Conservation (phyloP, 2,113 vertebrate genomes). For the Phocoena phocoena region DNA sequence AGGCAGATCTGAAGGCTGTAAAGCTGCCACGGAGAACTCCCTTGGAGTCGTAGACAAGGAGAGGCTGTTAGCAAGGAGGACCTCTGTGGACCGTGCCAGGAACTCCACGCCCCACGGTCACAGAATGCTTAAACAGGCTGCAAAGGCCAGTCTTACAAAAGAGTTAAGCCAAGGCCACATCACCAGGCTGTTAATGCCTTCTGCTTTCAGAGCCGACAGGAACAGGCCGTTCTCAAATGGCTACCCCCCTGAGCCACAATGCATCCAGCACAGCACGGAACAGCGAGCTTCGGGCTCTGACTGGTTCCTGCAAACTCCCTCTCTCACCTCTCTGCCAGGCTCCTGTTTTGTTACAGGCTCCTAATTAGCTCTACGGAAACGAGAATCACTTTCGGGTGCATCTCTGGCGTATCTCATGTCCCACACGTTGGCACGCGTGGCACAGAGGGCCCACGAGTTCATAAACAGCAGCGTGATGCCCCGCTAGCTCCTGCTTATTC, state of each 20-base stretch:
- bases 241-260: not conserved
- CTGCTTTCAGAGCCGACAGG: slow-evolving; percentile 30
- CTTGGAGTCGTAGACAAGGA: not conserved
- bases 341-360: slow-evolving; percentile 24
- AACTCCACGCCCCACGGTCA: not conserved
- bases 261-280: slow-evolving; percentile 7
- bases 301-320: not conserved
- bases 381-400: slow-evolving; percentile 49
- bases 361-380: slow-evolving; percentile 51
- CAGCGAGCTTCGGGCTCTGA: not conserved
- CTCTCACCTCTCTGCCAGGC: slow-evolving; percentile 40
- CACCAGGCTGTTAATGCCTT: slow-evolving; percentile 29
- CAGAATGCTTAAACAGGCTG: not conserved
- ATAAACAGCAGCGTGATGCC: slow-evolving; percentile 25
- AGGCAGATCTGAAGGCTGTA: not conserved
- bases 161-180: slow-evolving; percentile 52
- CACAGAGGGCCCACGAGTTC: slow-evolving; percentile 52
- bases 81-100: not conserved
- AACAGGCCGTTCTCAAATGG: slow-evolving; percentile 57
- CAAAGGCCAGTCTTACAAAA: not conserved
- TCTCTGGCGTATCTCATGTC: not conserved
- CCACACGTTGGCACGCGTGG: not conserved
- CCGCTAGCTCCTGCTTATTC: slow-evolving; percentile 67
- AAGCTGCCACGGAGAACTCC: not conserved
- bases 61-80: not conserved